A percentile compares a stretch with the other conserved stretches of the same genome.
Conservation (phyloP, 1,140 invertebrate genomes). For the Drosophila bipectinata region DNA sequence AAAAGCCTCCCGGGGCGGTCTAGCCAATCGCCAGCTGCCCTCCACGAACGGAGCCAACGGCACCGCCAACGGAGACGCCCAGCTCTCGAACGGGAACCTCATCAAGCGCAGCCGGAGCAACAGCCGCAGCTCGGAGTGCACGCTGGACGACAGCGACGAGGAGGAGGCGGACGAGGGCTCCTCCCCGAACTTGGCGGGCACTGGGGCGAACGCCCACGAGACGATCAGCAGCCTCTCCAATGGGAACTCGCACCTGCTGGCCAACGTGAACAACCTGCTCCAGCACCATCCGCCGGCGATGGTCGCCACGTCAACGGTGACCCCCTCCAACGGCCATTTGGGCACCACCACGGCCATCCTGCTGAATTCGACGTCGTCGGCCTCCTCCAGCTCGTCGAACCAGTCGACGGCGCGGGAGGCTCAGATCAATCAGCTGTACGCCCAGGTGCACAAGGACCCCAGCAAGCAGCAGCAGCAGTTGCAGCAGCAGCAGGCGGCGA, state of each 20-base stretch:
- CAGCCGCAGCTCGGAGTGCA: conserved; percentile 81
- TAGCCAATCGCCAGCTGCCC: conserved; percentile 86
- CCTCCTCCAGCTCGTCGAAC: conserved; percentile 70
- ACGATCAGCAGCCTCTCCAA: conserved; percentile 69
- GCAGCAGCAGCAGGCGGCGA: conserved; percentile 34
- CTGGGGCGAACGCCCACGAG: conserved; percentile 20
- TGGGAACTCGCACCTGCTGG: conserved; percentile 67
- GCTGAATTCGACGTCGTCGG: conserved; percentile 74
- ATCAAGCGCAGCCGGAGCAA: conserved; percentile 47
- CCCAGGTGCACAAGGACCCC: conserved; percentile 83
- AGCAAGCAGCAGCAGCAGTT: conserved; percentile 73
- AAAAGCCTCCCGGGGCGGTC: conserved; percentile 86
- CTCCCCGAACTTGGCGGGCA: conserved; percentile 29
- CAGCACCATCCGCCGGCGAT: conserved; percentile 68
- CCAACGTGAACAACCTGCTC: conserved; percentile 71
- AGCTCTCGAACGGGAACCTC: conserved; percentile 48
- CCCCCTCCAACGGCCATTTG: conserved; percentile 59
- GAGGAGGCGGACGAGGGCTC: conserved; percentile 48
- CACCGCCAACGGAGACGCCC: conserved; percentile 31
- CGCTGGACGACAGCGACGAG: conserved; percentile 73
- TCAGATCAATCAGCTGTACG: conserved; percentile 82
- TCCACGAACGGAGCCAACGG: conserved; percentile 69
- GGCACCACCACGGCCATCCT: conserved; percentile 76
- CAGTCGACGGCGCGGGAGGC: conserved; percentile 75
- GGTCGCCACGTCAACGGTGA: conserved; percentile 6